Percentiles rank a stretch among this genome's conserved stretches.
phyloP scores from a whole-genome alignment of 2,888 invertebrate species.

The Erynnis tages region DNA sequence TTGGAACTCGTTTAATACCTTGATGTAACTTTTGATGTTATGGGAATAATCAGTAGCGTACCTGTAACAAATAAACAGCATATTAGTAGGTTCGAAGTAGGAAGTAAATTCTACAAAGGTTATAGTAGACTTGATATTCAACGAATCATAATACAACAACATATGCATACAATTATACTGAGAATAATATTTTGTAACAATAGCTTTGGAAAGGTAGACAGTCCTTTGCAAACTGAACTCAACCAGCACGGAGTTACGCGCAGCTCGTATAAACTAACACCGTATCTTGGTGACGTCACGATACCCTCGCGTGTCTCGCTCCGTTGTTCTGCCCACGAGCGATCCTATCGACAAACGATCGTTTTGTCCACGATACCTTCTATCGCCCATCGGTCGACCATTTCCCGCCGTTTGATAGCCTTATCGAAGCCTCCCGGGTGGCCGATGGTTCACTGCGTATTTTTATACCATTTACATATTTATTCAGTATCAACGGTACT shows the following conservation, averaged over 20 bases:
- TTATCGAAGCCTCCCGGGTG: constrained; percentile 29
- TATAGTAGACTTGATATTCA: too few relatives aligned
- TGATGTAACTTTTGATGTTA: neutral
- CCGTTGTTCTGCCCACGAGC: constrained; percentile 9
- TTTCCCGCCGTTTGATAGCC: constrained; percentile 6
- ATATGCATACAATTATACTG: too few relatives aligned
- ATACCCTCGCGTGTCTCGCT: neutral
- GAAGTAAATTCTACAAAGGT: too few relatives aligned
- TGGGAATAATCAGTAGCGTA: neutral
- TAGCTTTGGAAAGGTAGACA: too few relatives aligned
- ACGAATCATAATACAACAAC: too few relatives aligned
- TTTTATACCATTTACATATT: constrained; percentile 25
- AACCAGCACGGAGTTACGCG: too few relatives aligned
- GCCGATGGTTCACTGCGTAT: constrained; percentile 21
- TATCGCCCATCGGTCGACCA: constrained; percentile 16
- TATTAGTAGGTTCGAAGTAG: neutral
- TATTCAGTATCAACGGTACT: constrained; percentile 23
- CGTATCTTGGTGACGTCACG: too few relatives aligned
- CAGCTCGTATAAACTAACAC: too few relatives aligned
- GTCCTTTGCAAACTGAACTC: too few relatives aligned
- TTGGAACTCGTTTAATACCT: neutral
- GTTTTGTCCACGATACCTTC: constrained; percentile 24
- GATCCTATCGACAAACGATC: constrained; percentile 22
- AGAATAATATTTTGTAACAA: too few relatives aligned
- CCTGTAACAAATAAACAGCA: constrained; percentile 16